Percentiles rank a stretch among this genome's conserved stretches.
Conservation (phyloP, 2,797 vertebrate genomes). For the Trichosurus vulpecula region DNA sequence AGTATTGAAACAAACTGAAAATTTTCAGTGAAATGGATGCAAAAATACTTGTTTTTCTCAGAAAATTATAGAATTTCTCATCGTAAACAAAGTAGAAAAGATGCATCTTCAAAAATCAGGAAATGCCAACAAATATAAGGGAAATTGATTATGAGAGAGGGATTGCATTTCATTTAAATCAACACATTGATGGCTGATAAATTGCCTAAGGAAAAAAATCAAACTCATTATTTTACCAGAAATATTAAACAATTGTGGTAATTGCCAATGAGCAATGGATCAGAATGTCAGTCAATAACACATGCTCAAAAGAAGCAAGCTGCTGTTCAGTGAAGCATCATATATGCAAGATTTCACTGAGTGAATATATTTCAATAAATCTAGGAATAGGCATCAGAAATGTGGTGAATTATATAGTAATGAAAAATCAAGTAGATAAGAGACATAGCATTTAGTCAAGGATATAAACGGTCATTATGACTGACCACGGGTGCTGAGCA, state of each 20-base stretch:
- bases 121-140: conserved; percentile 16
- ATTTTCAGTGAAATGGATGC: neutral
- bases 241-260: neutral
- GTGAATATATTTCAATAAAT: neutral
- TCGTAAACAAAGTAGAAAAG: neutral
- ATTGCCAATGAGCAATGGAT: conserved; percentile 43
- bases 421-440: neutral
- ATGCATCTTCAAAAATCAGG: neutral
- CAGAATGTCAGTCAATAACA: conserved; percentile 33
- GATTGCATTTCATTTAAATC: conserved; percentile 44
- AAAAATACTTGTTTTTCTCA: neutral
- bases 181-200: neutral
- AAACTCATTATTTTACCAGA: conserved; percentile 21
- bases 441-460: neutral
- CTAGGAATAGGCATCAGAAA: neutral
- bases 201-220: conserved; percentile 33
- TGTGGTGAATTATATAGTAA: neutral
- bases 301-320: neutral
- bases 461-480: neutral
- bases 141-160: neutral
- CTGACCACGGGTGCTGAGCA: neutral
- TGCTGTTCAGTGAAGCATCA: neutral
- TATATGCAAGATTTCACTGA: neutral
- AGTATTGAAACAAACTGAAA: neutral
- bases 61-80: neutral